Conservation (phyloP, 2,113 vertebrate species). For the Zosterops japonicus region DNA sequence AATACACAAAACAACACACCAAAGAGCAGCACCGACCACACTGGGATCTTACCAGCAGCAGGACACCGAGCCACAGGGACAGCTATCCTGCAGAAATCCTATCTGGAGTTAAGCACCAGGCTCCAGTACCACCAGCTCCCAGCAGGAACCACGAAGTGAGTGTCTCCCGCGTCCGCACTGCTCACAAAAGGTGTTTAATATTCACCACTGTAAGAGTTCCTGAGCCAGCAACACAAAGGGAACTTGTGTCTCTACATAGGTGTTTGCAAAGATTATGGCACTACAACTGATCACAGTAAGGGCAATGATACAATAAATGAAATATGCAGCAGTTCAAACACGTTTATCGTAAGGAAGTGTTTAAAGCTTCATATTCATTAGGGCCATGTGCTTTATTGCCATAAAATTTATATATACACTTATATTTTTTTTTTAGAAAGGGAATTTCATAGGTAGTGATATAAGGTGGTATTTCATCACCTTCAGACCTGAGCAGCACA, state of each 20-base stretch:
- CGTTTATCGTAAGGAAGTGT: neutral
- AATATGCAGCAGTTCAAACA: neutral
- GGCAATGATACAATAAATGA: neutral
- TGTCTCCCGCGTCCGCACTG: accelerated
- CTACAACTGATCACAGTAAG: neutral
- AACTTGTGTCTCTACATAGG: neutral
- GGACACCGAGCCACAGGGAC: neutral
- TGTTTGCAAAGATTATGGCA: neutral
- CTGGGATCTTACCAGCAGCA: neutral
- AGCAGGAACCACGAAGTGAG: neutral
- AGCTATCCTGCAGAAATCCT: neutral
- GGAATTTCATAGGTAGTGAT: neutral
- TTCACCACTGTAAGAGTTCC: neutral
- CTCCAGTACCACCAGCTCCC: neutral
- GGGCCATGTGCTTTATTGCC: neutral
- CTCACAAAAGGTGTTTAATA: neutral
- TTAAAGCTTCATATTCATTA: neutral
- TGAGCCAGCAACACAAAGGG: neutral
- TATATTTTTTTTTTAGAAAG: neutral
- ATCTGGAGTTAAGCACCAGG: neutral
- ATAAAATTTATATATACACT: neutral
- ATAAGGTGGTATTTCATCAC: neutral
- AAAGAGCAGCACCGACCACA: neutral
- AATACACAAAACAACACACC: neutral
- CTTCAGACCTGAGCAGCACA: neutral